Evolutionary conservation across 2,888 invertebrate genomes (phyloP), one percentile per base, ranked within the genome.

Genomic region (Andrena hattorfiana): DNA sequence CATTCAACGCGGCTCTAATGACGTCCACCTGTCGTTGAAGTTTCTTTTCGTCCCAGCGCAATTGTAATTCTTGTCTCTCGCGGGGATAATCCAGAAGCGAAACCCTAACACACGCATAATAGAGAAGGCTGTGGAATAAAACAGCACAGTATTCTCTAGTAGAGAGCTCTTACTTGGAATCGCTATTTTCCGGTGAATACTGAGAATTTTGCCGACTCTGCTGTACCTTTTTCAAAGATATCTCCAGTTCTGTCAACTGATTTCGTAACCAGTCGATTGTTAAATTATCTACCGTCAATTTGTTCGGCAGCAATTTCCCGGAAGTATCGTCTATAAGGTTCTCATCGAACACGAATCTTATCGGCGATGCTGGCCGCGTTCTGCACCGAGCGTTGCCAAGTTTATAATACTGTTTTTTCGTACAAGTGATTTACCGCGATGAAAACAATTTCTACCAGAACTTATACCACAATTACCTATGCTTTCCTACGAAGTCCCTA

Each of bases 231-330:
- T 97, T 97, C 56, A 98, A 95, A n/a, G 96, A 95, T n/a, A 95
- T 93, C 94, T 98, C 98, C 83, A 98, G 94, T 89, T 98, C 98
- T 20, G 95, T 95, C 73, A 98, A 94, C 92, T 97, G 97, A 85
- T 96, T 97, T 90, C 97, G 96, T 76, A 99, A 94, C 97, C 97
- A 97, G 91, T 98, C 98, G 54, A 98, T 97, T 0, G 99, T 99
- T 42, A 98, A 95, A 94, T 98, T 98, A 94, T 99, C 98, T 0
- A 99, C 97, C 0, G 98, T 98, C 85, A 99, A 94, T 92, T 97
- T 97, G 94, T 98, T 98, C n/a, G 97, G 97, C 90, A 97, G 96
- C 68, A 98, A 95, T 94, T 97, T 97, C 8, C 98, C 98, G 69
- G 97, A 97, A 71, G 98, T 97, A 90, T 98, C 98, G 91, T 98